Base-by-base conservation (phyloP, 2,888 invertebrate species). In the Sphaerolaimus hirsutus region DNA sequence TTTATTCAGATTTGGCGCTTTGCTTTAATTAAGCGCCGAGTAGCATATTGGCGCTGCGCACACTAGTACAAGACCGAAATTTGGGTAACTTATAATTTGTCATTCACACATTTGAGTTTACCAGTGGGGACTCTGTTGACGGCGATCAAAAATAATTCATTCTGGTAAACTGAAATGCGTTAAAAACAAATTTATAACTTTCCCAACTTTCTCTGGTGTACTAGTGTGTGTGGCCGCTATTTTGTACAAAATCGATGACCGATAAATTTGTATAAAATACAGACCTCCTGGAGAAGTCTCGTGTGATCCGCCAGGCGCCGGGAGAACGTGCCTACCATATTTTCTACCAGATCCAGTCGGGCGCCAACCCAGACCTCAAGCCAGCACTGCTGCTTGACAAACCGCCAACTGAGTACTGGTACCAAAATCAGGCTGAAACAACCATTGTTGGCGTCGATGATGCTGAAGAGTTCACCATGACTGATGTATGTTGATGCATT, bases 281-380 rank as follows among this genome's bases (percentile, higher is more conserved):
- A 91, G 91, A 99, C 73, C 77, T 99, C 72, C 76, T 97, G 67
- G 97, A 97, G 74, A 97, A 97, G 73, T 97, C 97, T 69, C 89
- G 97, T 79, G 93, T 97, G 74, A 93, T 97, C 73, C 91, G 91
- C 65, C 97, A 99, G 49, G 60, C 60, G 22, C 60, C 60, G 53
- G 74, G 87, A 67, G 97, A 99, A 73, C 81, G 97, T 71, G 93
- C 93, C 62, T 97, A 97, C 78, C 97, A 99, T 72, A 93, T 97
- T 72, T 99, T 97, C 82, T 97, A 97, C 78, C 91, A 93, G 72
- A 79, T 97, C 70, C 86, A 86, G 84, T 84, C 89, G 60, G 86
- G 83, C 50, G 71, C 81, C 55, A 81, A 86, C 45, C 54, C 73
- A 45, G 77, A 76, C 57, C 73, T 86, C 54, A 32, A 32, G 32